Evolutionary conservation across 2,888 invertebrate genomes (phyloP), one percentile per base, ranked within the genome.

Genomic region (Amiota mariae): DNA sequence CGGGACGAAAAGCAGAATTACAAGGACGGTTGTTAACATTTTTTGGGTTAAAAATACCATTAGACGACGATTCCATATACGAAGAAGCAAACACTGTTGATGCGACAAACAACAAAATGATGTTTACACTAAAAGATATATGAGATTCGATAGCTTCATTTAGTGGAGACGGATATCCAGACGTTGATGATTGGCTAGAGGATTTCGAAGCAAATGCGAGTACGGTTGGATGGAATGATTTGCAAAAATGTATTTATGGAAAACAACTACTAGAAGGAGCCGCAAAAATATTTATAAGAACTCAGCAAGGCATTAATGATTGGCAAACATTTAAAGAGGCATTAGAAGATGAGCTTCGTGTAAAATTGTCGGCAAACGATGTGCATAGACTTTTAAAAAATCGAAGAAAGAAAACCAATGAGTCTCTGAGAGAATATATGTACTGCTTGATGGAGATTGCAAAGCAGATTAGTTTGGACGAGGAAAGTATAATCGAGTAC

Each of bases 231-330:
- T 72, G 72, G 72, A 72, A 67, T 9, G 67, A 67, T 3, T 18
- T 72, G 13, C 72, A 67, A 36, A 54, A 57, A 57, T 72, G 66
- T 46, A 67, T 72, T 57, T 72, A 72, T 57, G 56, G 56, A 12
- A 72, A 72, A 24, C 66, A 72, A 66, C 20, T 72, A 1, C n/a
- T 72, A 10, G 15, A 56, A 47, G 72, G 72, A 18, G 72, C 72
- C 1, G 72, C 66, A n/a, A 72, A 72, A 20, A 18, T 72, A 1
- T 67, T 56, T 66, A 24, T 66, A 12, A 20, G 66, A 12, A 66
- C 51, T 36, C 57, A 54, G 20, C 18, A 12, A 46, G 67, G 67
- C 36, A 20, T 72, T n/a, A 36, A 10, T 11, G 57, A 36, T 24
- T 72, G 72, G 72, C 48, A 18, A 18, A 49, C 12, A n/a, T 13